These are phyloP conservation scores for Epizoanthus rinbou DNA, from an alignment of 92 coral and sea anemone species.

Conservation along the genomic window DNA sequence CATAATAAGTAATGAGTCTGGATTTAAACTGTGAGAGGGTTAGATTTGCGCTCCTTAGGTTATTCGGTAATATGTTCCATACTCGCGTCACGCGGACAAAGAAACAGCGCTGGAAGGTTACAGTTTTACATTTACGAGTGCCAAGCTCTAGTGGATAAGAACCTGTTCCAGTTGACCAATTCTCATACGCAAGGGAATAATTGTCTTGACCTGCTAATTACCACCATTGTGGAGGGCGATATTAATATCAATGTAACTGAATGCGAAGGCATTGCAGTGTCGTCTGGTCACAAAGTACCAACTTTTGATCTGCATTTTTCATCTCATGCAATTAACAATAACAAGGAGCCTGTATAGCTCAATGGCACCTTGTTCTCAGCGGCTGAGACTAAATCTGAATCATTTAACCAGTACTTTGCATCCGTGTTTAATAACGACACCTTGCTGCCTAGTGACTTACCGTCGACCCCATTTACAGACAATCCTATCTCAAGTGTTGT, in stretches of 20 bases:
- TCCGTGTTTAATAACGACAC: constrained; percentile 48
- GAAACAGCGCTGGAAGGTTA: no score
- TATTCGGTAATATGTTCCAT: no score
- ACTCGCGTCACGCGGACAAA: no score
- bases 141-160: no score
- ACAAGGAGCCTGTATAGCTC: neutral
- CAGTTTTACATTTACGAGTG: no score
- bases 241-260: neutral
- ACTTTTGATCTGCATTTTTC: constrained; percentile 17
- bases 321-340: neutral
- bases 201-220: no score
- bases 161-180: no score
- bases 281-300: constrained; percentile 18
- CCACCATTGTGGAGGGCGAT: neutral
- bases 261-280: constrained; percentile 14
- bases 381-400: constrained; percentile 47
- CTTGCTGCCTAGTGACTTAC: constrained; percentile 30
- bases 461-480: constrained; percentile 34
- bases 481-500: constrained; percentile 13
- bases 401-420: constrained; percentile 41
- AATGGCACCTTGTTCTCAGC: constrained; percentile 15
- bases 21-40: no score
- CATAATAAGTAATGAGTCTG: no score
- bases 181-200: no score
- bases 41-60: no score